These are phyloP conservation scores for Tricholauxania praeusta DNA, from an alignment of 2,888 invertebrate species.

Conservation along the genomic window DNA sequence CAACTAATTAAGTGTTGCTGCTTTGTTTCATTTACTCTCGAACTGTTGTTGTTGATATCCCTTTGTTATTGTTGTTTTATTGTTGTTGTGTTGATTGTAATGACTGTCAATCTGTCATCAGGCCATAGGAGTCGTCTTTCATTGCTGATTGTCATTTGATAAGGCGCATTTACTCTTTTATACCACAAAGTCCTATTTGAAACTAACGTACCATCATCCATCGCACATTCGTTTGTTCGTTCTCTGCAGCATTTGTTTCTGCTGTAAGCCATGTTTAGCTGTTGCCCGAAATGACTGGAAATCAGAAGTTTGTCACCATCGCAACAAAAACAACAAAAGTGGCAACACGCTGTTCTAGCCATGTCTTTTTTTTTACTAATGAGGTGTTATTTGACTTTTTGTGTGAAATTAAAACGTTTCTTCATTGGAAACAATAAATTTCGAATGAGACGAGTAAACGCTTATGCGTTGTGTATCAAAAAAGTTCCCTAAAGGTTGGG, in stretches of 20 bases:
- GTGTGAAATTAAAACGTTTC: background rate
- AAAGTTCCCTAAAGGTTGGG: background rate
- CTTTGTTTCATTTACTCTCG: slow-evolving; percentile 26
- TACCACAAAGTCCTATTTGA: slow-evolving; percentile 15
- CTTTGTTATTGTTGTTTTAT: background rate
- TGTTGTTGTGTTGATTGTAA: slow-evolving; percentile 40
- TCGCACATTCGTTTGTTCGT: slow-evolving; percentile 7
- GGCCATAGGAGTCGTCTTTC: slow-evolving; percentile 32
- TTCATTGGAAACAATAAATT: slow-evolving; percentile 20
- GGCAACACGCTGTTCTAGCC: slow-evolving; percentile 11
- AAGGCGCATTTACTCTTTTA: slow-evolving; percentile 33
- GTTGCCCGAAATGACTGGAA: slow-evolving; percentile 26
- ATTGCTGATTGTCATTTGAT: slow-evolving; percentile 36
- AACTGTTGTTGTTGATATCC: slow-evolving; percentile 4
- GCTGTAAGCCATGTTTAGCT: slow-evolving; percentile 18
- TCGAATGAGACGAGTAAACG: slow-evolving; percentile 10
- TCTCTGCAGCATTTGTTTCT: slow-evolving; percentile 2
- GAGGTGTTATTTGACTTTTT: slow-evolving; percentile 20
- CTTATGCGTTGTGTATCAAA: background rate
- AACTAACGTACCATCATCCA: slow-evolving; percentile 36
- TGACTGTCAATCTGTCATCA: slow-evolving; percentile 49
- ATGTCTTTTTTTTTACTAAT: slow-evolving; percentile 14
- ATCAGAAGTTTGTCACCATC: slow-evolving; percentile 26
- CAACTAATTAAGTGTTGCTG: slow-evolving; percentile 31
- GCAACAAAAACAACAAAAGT: background rate